Percentiles rank a stretch among this genome's conserved stretches.
phyloP scores from a whole-genome alignment of 2,888 invertebrate genomes.

The Spicauda simplicius region DNA sequence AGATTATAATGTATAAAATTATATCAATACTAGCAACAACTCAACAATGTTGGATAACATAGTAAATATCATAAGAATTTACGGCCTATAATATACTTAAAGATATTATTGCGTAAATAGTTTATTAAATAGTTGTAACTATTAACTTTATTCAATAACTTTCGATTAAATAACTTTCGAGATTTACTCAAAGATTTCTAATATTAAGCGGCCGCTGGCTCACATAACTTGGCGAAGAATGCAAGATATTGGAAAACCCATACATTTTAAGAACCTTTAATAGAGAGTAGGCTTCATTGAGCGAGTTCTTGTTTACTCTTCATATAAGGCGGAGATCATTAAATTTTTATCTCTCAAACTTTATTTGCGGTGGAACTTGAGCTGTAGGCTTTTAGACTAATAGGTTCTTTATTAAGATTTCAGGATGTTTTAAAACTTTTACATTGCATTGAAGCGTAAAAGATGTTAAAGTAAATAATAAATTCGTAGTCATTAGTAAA shows the following conservation, averaged over 20 bases:
- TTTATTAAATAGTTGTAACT: too few species aligned
- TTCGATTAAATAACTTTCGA: constrained; percentile 46
- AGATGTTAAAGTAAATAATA: too few species aligned
- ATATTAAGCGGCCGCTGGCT: constrained; percentile 54
- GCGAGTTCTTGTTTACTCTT: constrained; percentile 53
- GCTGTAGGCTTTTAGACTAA: neutral
- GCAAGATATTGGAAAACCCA: constrained; percentile 63
- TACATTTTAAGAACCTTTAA: constrained; percentile 60
- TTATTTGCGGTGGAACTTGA: neutral
- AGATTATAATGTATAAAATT: too few species aligned
- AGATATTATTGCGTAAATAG: neutral
- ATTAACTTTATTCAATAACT: constrained; percentile 45
- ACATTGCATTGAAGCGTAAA: too few species aligned
- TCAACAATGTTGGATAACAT: too few species aligned
- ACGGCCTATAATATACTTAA: neutral
- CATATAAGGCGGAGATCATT: constrained; percentile 20
- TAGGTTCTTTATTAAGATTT: neutral
- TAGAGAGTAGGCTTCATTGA: constrained; percentile 60
- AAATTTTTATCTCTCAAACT: constrained; percentile 2
- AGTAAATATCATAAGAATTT: too few species aligned
- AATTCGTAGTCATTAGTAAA: too few species aligned
- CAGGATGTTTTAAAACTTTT: neutral
- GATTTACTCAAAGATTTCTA: constrained; percentile 54
- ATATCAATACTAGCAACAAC: too few species aligned
- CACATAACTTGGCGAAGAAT: constrained; percentile 62